phyloP scores from a whole-genome alignment of 2,888 invertebrate species.

The Pegoplata infirma region DNA sequence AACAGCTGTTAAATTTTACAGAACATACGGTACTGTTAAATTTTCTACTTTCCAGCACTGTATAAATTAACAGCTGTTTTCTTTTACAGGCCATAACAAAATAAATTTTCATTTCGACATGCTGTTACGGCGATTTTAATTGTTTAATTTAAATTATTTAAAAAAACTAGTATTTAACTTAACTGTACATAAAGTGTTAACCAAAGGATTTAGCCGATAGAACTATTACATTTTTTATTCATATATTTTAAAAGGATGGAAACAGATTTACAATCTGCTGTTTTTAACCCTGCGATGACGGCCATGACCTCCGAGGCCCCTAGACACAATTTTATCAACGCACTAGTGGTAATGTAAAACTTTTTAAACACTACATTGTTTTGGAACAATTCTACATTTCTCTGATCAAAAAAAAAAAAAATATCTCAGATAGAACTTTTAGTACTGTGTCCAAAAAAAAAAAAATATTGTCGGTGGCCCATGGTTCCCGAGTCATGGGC shows the following conservation, averaged over 20 bases:
- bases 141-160: constrained; percentile 1
- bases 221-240: neutral
- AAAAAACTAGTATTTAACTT: neutral
- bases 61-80: neutral
- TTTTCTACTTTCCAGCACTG: neutral
- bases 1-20: constrained; percentile 18
- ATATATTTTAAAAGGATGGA: constrained; percentile 30
- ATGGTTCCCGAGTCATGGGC: no score
- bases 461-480: no score
- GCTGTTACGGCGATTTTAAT: neutral
- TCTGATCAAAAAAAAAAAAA: no score
- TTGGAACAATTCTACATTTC: no score
- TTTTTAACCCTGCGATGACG: constrained; percentile 25
- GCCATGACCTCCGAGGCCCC: constrained; percentile 5
- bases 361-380: no score
- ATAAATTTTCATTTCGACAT: neutral
- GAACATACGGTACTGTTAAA: neutral
- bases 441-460: no score
- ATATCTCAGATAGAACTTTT: no score
- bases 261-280: neutral
- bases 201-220: no score
- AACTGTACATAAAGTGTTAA: neutral
- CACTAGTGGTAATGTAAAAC: constrained; percentile 61
- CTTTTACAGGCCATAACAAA: neutral
- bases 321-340: constrained; percentile 54